Base-by-base conservation (phyloP, 1,140 invertebrate genomes). In the Tetramorium simillimum region DNA sequence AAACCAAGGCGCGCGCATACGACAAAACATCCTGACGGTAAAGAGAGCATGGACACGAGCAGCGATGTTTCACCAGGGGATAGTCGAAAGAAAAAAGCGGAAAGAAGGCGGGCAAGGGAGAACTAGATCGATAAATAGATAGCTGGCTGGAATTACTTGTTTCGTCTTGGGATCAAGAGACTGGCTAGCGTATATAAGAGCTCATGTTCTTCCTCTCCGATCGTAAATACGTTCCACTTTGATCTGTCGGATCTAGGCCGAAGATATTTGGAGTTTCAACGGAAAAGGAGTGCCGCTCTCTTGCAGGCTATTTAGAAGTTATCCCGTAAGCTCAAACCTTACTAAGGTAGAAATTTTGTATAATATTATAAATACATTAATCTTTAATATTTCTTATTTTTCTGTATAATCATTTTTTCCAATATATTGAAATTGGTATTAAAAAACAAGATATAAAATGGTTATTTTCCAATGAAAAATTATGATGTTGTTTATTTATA, bases 51-150 rank as follows among this genome's bases (percentile, higher is more conserved):
- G 80, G 56, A 84, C 80, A 84, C 69, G 53, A 62, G 40, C 80
- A 46, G 10, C 69, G 40, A 84, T 84, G 80, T 75, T 84, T 84
- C 80, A 84, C 69, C 53, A 43, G 56, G 40, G 69, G 40, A 84
- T 84, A 84, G 69, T 37, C 14, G 69, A 53, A 21, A n/a, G 53
- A 73, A 84, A 84, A 84, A 60, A 84, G 53, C 24, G 37, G 40
- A 60, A 73, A 73, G 53, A 49, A 28, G 28, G n/a, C 18, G 40
- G 28, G 56, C 18, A 10, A 84, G 40, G 18, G 80, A n/a, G 24
- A 21, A 14, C 69, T 84, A 62, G 80, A 84, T 84, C 80, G 80
- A 75, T 84, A 84, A 84, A 84, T 84, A 62, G 80, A 84, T 84
- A 62, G 69, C 69, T 28, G 40, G 63, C 49, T 84, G 53, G 80